Evolutionary conservation across 2,113 vertebrate genomes (phyloP).

Genomic region (Rattus norvegicus): DNA sequence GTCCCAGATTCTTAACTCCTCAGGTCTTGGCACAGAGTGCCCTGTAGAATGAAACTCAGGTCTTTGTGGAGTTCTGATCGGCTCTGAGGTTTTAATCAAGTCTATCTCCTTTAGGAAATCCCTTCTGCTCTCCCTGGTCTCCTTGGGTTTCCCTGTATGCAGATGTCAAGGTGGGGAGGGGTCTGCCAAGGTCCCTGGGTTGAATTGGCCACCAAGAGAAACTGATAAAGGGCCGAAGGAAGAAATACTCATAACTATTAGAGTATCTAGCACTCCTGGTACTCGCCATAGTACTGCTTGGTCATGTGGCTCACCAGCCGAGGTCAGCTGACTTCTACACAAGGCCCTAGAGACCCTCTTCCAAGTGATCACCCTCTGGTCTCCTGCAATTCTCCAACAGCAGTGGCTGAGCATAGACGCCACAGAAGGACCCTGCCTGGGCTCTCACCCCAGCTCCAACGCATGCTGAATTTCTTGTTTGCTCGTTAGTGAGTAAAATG

Average conservation of each 20-base stretch:
- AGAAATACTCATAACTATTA: not conserved
- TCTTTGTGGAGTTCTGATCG: too few species aligned
- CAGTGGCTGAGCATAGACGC: not conserved
- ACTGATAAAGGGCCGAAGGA: not conserved
- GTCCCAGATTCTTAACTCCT: not conserved
- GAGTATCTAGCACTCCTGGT: too few species aligned
- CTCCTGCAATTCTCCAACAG: not conserved
- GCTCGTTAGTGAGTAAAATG: conserved; percentile 30
- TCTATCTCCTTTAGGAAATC: not conserved
- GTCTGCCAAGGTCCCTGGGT: not conserved
- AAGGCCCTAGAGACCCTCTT: not conserved
- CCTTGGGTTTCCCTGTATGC: not conserved
- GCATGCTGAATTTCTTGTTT: not conserved
- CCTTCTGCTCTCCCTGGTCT: not conserved
- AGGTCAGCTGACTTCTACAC: not conserved
- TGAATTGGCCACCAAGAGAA: not conserved
- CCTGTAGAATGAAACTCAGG: not conserved
- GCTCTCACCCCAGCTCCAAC: not conserved
- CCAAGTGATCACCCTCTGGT: not conserved
- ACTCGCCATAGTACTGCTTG: not conserved
- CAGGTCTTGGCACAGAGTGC: not conserved
- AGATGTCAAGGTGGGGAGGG: not conserved
- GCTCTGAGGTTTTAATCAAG: not conserved
- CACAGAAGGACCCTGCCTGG: not conserved
- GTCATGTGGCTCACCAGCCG: not conserved